phyloP scores from a whole-genome alignment of 64 coral and sea anemone genomes.

The Stylophora pistillata region DNA sequence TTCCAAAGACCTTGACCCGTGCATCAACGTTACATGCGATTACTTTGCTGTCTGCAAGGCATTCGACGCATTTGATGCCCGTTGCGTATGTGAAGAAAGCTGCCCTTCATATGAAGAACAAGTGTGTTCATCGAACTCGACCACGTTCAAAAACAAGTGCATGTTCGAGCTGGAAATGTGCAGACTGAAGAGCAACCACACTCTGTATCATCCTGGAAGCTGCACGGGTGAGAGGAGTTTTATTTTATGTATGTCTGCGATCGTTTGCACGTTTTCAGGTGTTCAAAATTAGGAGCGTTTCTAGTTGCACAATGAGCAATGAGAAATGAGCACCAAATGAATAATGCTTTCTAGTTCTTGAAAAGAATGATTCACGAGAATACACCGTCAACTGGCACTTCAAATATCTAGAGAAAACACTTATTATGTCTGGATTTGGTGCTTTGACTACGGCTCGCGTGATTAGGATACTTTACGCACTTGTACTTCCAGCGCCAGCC shows the following conservation, averaged over 20 bases:
- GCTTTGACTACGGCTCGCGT: no score
- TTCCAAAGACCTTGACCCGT: slow-evolving; percentile 71
- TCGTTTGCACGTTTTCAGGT: neutral
- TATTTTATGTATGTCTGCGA: no score
- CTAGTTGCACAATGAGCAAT: no score
- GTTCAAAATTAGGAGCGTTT: neutral
- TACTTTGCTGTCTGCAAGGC: slow-evolving; percentile 65
- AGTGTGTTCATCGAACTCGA: slow-evolving; percentile 61
- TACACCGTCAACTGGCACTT: no score
- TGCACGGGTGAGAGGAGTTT: slow-evolving; percentile 41
- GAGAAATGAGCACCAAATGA: no score
- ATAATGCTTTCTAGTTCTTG: no score
- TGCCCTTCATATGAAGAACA: slow-evolving; percentile 70
- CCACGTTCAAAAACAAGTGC: slow-evolving; percentile 70
- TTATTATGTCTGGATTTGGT: no score
- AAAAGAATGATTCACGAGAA: no score
- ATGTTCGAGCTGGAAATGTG: slow-evolving; percentile 40
- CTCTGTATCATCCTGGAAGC: slow-evolving; percentile 62
- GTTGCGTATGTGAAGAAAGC: slow-evolving; percentile 60
- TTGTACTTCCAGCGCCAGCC: no score
- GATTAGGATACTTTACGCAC: no score
- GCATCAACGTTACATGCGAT: slow-evolving; percentile 59
- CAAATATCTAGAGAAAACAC: no score
- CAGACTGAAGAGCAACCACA: slow-evolving; percentile 46
- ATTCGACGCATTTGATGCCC: slow-evolving; percentile 52